These are phyloP conservation scores for Heterodera carotae DNA, from an alignment of 1,140 invertebrate genomes.

Conservation along the genomic window DNA sequence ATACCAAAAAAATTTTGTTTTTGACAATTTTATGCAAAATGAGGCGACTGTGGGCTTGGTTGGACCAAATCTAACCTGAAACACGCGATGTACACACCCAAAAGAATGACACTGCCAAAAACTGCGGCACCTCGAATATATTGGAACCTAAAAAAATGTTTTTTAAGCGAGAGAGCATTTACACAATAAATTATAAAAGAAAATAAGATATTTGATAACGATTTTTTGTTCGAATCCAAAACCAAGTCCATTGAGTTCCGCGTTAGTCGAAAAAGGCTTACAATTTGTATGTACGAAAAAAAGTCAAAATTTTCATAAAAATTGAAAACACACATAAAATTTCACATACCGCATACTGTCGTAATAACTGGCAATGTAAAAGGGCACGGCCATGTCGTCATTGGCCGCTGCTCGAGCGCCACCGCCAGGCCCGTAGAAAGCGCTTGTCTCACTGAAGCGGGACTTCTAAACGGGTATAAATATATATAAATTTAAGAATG, in stretches of 20 bases:
- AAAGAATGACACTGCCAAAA: not conserved
- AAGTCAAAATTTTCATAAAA: not conserved
- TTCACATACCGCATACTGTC: not conserved
- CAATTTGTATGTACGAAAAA: not conserved
- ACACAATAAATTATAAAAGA: no score
- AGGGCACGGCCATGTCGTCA: not conserved
- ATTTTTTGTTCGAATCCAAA: no score
- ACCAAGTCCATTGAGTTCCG: no score
- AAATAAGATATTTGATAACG: no score
- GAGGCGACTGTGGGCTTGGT: no score
- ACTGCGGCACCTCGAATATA: not conserved
- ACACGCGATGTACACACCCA: not conserved
- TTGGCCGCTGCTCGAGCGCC: no score
- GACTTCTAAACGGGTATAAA: not conserved
- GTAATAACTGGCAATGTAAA: not conserved
- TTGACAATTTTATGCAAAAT: no score
- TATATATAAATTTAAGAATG: not conserved
- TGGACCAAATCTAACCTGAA: no score
- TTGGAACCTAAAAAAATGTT: not conserved
- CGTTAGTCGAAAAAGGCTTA: no score
- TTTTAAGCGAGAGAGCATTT: not conserved
- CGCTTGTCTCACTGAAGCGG: not conserved
- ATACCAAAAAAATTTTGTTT: no score
- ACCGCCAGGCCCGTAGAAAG: not conserved
- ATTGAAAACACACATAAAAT: not conserved